Conservation (phyloP, 1,140 invertebrate species). For the Augochlora pura region DNA sequence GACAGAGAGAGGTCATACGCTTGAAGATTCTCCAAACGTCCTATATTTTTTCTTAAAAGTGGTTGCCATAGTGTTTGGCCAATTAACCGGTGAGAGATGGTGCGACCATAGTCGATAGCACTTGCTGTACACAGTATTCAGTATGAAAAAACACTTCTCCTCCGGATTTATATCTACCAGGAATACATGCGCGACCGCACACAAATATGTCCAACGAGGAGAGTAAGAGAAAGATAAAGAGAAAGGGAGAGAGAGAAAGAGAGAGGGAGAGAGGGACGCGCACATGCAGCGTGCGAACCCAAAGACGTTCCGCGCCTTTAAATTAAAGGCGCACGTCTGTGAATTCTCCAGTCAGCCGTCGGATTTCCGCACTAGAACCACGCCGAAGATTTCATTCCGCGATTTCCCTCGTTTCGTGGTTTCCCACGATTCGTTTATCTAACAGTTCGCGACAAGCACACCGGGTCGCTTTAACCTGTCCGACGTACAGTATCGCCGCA, state of each 20-base stretch:
- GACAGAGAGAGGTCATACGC: too few relatives aligned
- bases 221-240: too few relatives aligned
- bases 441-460: too few relatives aligned
- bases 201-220: too few relatives aligned
- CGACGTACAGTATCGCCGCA: background rate
- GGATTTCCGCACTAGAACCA: constrained; percentile 71
- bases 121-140: background rate
- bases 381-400: constrained; percentile 42
- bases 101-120: constrained; percentile 13
- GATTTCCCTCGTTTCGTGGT: background rate
- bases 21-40: constrained; percentile 6
- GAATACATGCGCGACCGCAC: background rate
- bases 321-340: constrained; percentile 78
- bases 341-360: constrained; percentile 76
- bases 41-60: background rate
- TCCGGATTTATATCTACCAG: background rate
- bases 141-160: constrained; percentile 18
- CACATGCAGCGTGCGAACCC: constrained; percentile 68
- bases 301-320: constrained; percentile 76
- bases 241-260: too few relatives aligned
- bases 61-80: background rate
- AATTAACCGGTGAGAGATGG: constrained; percentile 45
- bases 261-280: background rate
- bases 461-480: background rate
- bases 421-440: background rate